phyloP scores from a whole-genome alignment of 2,113 vertebrate species.

The Hyperoodon ampullatus region DNA sequence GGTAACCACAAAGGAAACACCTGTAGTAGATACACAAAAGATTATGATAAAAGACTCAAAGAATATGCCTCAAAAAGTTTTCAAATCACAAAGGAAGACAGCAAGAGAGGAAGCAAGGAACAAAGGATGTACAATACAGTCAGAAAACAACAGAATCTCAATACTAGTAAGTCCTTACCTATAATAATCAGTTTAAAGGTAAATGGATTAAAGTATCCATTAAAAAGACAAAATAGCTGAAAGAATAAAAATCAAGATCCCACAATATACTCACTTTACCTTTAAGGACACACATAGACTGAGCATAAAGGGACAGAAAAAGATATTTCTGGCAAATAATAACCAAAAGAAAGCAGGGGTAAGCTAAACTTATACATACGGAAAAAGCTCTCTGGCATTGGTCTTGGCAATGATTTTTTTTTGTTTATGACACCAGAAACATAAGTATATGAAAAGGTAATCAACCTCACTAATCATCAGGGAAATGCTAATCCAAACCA shows the following conservation, averaged over 20 bases:
- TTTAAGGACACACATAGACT: not conserved
- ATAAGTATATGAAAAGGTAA: not conserved
- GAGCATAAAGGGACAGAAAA: not conserved
- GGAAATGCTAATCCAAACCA: not conserved
- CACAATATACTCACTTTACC: not conserved
- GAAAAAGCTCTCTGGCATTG: not conserved
- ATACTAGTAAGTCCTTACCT: not conserved
- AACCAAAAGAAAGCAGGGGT: not conserved
- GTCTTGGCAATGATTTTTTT: not conserved
- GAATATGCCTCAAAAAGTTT: not conserved
- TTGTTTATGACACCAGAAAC: not conserved
- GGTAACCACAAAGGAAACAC: not conserved
- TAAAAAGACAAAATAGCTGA: not conserved
- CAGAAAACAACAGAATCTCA: not conserved
- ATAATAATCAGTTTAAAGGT: not conserved
- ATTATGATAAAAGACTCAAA: not conserved
- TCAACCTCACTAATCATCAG: not conserved
- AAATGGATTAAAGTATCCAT: not conserved
- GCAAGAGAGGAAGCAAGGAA: not conserved
- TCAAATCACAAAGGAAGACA: not conserved
- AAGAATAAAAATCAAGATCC: not conserved
- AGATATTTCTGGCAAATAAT: not conserved
- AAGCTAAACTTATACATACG: not conserved
- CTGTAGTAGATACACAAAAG: not conserved
- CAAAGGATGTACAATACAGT: not conserved